Evolutionary conservation across 1,140 invertebrate genomes (phyloP), one percentile per base, ranked within the genome.

Genomic region (Apis laboriosa): DNA sequence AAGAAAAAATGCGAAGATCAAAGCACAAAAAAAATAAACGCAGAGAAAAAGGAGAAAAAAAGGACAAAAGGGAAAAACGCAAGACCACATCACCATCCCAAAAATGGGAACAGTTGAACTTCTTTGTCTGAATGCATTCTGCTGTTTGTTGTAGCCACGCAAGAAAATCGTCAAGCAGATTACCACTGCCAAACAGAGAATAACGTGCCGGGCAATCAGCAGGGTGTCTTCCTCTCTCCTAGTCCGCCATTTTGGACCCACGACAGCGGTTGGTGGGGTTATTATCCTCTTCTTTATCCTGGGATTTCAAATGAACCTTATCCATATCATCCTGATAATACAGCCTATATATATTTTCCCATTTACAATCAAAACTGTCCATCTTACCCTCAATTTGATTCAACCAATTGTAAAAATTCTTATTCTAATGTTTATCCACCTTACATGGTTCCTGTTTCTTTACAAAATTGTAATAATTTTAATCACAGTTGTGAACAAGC

Each of bases 61-160:
- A 49, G 49, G 21, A 43, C 34, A 66, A 87, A 64, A 64, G 43
- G 76, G 80, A 88, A 55, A 84, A 85, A 86, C 73, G 85, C 79
- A 87, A 84, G 67, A 80, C 56, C 83, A 86, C 77, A 53, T 78
- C 72, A 86, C 75, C 34, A 74, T n/a, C 56, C 68, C 84, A 67
- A 73, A 67, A 73, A 67, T 79, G 70, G 77, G 70, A 87, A 67
- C 71, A 88, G 87, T 90, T 89, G 86, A 91, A 80, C 79, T 88
- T 76, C 68, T 88, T 43, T 92, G 85, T 92, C 82, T 93, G 93
- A 92, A 92, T 93, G 89, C 84, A 91, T 92, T 93, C 86, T 93
- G 92, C 92, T 93, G 92, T 94, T 91, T 94, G 92, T 94, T 94
- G 90, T 94, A 94, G 93, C 91, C 87, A 92, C 88, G 88, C 92